Percentiles rank a stretch among this genome's conserved stretches.
phyloP scores from a whole-genome alignment of 2,797 vertebrate genomes.

The Thalassophryne amazonica region DNA sequence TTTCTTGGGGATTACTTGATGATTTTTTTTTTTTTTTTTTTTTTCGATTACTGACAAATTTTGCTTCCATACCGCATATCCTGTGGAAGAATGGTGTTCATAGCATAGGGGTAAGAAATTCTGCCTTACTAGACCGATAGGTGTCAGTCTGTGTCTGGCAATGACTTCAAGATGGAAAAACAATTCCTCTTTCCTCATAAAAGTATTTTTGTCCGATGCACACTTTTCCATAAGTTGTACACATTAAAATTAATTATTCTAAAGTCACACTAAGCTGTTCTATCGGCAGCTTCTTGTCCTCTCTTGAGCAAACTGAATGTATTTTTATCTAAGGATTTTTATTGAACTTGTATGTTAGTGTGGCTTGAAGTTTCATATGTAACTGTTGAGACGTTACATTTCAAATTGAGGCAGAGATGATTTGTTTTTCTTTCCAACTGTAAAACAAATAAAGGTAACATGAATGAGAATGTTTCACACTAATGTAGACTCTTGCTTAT shows the following conservation, averaged over 20 bases:
- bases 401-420: background rate
- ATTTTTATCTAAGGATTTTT: constrained; percentile 47
- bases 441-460: constrained; percentile 14
- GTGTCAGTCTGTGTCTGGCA: no score
- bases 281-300: constrained; percentile 55
- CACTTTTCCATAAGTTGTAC: background rate
- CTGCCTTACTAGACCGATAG: no score
- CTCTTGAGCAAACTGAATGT: constrained; percentile 52
- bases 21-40: no score
- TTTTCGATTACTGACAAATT: no score
- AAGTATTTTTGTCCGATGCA: background rate
- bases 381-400: background rate
- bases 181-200: no score
- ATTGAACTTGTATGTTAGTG: no score
- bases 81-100: no score
- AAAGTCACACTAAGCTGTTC: no score
- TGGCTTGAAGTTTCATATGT: background rate
- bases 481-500: background rate
- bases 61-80: no score
- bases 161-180: no score
- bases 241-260: background rate
- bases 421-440: constrained; percentile 3
- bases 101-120: no score
- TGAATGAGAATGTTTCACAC: background rate
- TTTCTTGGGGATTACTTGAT: no score